These are phyloP conservation scores for Amyelois transitella DNA, from an alignment of 1,140 invertebrate species.

Conservation along the genomic window DNA sequence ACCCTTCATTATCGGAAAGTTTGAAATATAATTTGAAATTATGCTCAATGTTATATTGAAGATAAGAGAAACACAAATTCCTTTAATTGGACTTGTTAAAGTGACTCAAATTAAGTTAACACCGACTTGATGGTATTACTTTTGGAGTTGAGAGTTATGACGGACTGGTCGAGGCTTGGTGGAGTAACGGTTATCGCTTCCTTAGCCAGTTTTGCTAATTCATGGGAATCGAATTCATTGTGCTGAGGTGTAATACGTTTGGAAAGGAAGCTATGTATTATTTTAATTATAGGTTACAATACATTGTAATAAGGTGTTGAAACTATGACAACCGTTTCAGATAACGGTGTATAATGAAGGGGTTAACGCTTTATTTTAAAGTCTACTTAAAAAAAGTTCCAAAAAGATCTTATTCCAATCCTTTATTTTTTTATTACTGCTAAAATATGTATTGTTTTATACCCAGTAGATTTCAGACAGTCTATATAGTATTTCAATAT, in stretches of 20 bases:
- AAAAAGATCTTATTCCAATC: too few species aligned
- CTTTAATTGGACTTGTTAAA: constrained; percentile 75
- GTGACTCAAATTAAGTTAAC: constrained; percentile 74
- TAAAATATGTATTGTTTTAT: too few species aligned
- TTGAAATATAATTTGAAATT: constrained; percentile 74
- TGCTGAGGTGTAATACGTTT: constrained; percentile 34
- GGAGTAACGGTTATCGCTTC: constrained; percentile 48
- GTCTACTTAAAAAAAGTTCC: too few species aligned
- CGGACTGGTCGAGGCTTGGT: constrained; percentile 57
- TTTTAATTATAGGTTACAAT: constrained; percentile 1
- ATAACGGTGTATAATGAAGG: too few species aligned
- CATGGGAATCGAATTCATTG: constrained; percentile 42
- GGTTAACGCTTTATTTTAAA: too few species aligned
- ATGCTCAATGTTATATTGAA: constrained; percentile 75
- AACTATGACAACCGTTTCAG: neutral
- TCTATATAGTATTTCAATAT: too few species aligned
- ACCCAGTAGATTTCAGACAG: too few species aligned
- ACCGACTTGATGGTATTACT: constrained; percentile 73
- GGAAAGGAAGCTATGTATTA: constrained; percentile 11
- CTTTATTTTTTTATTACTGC: too few species aligned
- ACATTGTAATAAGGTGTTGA: neutral
- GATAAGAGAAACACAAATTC: constrained; percentile 75
- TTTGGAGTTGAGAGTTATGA: constrained; percentile 69
- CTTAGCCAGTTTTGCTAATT: constrained; percentile 27
- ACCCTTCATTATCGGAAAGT: constrained; percentile 73